Percentiles rank a stretch among this genome's conserved stretches.
Conservation (phyloP, 2,797 vertebrate genomes). For the Siniperca obscura region DNA sequence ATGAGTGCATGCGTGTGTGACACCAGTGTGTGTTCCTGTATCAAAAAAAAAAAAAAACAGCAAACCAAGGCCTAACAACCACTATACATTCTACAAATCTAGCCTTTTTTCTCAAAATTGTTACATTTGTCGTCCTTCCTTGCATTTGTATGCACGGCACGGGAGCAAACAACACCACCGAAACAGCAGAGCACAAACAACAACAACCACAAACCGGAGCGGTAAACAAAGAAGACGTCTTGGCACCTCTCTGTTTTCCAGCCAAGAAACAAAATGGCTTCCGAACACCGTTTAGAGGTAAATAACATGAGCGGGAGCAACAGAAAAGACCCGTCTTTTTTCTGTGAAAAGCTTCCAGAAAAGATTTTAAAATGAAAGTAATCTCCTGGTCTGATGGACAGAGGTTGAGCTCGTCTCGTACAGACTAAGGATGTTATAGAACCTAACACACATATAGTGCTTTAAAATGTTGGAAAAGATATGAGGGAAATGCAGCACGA, state of each 20-base stretch:
- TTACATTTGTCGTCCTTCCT: conserved; percentile 40
- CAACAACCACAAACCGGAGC: conserved; percentile 58
- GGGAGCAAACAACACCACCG: conserved; percentile 47
- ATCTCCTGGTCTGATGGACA: background rate
- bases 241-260: conserved; percentile 63
- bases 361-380: conserved; percentile 18
- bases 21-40: conserved; percentile 47
- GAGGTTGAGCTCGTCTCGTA: background rate
- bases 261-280: conserved; percentile 78
- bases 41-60: conserved; percentile 42
- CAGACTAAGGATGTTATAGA: background rate
- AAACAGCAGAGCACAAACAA: conserved; percentile 60
- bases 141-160: conserved; percentile 61
- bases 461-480: background rate
- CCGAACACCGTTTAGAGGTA: conserved; percentile 48
- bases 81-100: conserved; percentile 32
- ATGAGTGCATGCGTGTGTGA: conserved; percentile 35
- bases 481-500: background rate
- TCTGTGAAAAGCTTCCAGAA: conserved; percentile 32
- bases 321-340: conserved; percentile 17
- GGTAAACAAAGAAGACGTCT: conserved; percentile 72
- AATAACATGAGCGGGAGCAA: conserved; percentile 39
- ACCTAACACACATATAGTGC: too few species aligned
- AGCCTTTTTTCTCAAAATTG: background rate
- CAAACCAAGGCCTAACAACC: conserved; percentile 35